A percentile compares a stretch with the other conserved stretches of the same genome.
Conservation (phyloP, 2,113 vertebrate genomes). For the Heterocephalus glaber region DNA sequence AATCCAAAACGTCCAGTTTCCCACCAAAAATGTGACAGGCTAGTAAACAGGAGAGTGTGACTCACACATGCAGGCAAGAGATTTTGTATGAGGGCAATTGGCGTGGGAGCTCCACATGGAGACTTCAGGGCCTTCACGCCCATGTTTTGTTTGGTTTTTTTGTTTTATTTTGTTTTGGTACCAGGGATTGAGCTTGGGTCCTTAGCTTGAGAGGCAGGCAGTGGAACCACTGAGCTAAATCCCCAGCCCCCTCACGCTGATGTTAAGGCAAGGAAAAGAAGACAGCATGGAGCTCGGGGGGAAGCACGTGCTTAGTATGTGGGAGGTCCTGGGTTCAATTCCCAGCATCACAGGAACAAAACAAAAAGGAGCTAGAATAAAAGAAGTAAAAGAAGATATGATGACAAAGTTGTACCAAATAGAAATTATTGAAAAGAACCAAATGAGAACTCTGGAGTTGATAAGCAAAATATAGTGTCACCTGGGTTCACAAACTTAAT, state of each 20-base stretch:
- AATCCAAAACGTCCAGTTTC: not conserved
- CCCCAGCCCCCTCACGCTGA: no score
- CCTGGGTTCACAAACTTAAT: not conserved
- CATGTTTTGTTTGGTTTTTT: no score
- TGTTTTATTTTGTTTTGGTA: no score
- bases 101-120: not conserved
- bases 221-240: no score
- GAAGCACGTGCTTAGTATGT: not conserved
- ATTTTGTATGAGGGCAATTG: not conserved
- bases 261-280: not conserved
- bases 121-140: not conserved
- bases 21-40: not conserved
- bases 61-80: not conserved
- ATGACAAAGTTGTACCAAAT: not conserved
- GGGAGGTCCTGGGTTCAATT: not conserved
- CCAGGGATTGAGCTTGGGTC: no score
- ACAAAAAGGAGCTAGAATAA: not conserved
- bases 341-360: not conserved
- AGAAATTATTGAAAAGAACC: not conserved
- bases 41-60: not conserved
- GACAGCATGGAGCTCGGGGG: accelerated
- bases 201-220: no score
- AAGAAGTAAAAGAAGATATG: not conserved
- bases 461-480: not conserved
- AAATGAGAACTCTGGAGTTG: not conserved